Evolutionary conservation across 2,888 invertebrate genomes (phyloP).

Genomic region (Oxystoma pomonae): DNA sequence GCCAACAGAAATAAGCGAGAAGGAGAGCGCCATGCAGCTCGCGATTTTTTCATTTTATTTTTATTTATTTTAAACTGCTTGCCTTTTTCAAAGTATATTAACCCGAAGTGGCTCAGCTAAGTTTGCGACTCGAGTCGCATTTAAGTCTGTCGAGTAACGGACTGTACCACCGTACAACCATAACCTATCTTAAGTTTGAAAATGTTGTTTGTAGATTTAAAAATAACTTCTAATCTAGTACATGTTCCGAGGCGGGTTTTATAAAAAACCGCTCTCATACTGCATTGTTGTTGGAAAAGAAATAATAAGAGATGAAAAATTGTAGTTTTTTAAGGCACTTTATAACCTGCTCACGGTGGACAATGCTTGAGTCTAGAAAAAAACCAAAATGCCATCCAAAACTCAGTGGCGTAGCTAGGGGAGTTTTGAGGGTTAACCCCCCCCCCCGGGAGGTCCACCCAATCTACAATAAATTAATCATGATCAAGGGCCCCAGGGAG

Average conservation of each 20-base stretch:
- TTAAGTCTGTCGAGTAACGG: constrained; percentile 19
- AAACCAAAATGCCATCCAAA: too few relatives aligned
- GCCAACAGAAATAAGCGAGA: constrained; percentile 16
- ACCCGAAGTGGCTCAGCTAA: constrained; percentile 39
- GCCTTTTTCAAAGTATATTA: constrained; percentile 50
- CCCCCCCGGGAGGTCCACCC: too few relatives aligned
- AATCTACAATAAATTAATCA: too few relatives aligned
- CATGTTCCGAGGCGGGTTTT: constrained; percentile 15
- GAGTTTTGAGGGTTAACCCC: too few relatives aligned
- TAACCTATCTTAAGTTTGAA: constrained; percentile 48
- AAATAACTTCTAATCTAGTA: constrained; percentile 45
- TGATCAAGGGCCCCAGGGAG: too few relatives aligned
- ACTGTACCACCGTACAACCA: constrained; percentile 41
- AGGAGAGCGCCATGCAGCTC: constrained; percentile 6
- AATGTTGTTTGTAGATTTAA: constrained; percentile 47
- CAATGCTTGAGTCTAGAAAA: too few relatives aligned
- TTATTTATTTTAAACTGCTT: constrained; percentile 45
- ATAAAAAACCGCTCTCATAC: not conserved
- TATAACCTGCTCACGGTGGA: too few relatives aligned
- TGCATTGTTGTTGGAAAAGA: too few relatives aligned
- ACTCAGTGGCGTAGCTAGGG: too few relatives aligned
- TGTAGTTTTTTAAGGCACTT: too few relatives aligned
- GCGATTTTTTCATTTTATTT: constrained; percentile 33
- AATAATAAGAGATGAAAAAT: too few relatives aligned
- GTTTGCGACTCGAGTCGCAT: constrained; percentile 25